Evolutionary conservation across 2,113 vertebrate species (phyloP).

Genomic region (Potamarius usumacintae): DNA sequence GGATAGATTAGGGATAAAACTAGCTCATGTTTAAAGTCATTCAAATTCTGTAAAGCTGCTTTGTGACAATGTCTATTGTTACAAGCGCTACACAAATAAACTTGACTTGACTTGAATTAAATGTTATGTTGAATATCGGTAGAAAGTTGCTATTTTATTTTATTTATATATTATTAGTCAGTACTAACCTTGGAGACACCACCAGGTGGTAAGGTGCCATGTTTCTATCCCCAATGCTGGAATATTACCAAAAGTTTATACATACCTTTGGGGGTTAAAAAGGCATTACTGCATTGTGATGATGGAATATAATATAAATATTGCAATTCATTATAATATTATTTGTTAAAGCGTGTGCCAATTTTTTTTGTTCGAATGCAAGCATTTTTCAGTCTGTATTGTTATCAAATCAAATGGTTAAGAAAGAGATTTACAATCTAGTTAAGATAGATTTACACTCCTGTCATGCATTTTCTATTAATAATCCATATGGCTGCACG

Average conservation of each 20-base stretch:
- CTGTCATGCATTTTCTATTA: slow-evolving; percentile 16
- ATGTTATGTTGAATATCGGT: neutral
- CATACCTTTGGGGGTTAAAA: neutral
- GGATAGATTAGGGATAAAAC: no score
- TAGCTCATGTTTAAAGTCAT: no score
- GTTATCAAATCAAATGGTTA: neutral
- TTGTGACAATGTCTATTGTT: no score
- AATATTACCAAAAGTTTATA: neutral
- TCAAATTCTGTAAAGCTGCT: no score
- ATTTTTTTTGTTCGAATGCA: neutral
- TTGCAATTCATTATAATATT: neutral
- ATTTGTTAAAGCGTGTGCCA: neutral
- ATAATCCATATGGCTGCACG: slow-evolving; percentile 45
- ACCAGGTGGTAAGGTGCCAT: neutral
- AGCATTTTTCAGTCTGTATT: neutral
- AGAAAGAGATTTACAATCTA: neutral
- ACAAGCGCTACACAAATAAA: no score
- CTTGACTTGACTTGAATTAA: neutral
- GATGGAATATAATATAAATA: neutral
- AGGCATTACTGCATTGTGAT: neutral
- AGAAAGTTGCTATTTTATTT: neutral
- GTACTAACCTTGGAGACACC: neutral
- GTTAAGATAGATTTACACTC: neutral
- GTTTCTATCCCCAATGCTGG: neutral
- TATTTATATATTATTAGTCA: neutral